A percentile compares a stretch with the other conserved stretches of the same genome.
phyloP scores from a whole-genome alignment of 2,888 invertebrate species.

The Thecophora atra region DNA sequence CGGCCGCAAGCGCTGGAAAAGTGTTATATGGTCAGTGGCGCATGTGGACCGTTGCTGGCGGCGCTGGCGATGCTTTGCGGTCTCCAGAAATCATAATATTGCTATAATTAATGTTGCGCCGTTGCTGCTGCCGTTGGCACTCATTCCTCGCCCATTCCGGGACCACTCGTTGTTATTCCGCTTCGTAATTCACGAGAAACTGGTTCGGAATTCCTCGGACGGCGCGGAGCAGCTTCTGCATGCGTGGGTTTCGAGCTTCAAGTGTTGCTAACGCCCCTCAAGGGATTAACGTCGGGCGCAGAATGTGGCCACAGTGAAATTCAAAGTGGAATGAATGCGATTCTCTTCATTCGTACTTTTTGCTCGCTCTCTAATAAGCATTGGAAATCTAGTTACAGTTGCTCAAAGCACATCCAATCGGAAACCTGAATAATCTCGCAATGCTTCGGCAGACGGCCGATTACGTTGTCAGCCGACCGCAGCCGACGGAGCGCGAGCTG shows the following conservation, averaged over 20 bases:
- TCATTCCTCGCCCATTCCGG: background rate
- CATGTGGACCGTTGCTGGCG: constrained; percentile 33
- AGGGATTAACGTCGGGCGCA: background rate
- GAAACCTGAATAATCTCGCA: constrained; percentile 15
- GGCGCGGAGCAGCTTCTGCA: constrained; percentile 14
- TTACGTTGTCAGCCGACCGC: background rate
- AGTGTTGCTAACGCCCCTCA: background rate
- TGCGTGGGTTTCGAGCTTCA: background rate
- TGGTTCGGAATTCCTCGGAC: constrained; percentile 37
- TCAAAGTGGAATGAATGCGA: background rate
- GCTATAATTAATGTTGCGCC: constrained; percentile 42
- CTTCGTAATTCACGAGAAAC: constrained; percentile 38
- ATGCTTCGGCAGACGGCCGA: background rate
- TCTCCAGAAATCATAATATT: constrained; percentile 38
- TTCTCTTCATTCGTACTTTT: background rate
- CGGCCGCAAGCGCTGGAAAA: constrained; percentile 33
- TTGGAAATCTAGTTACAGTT: no score
- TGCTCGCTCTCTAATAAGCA: background rate
- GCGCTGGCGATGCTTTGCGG: background rate
- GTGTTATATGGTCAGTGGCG: constrained; percentile 44
- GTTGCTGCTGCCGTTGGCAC: constrained; percentile 22
- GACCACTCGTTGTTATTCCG: constrained; percentile 1
- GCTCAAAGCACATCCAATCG: constrained; percentile 7
- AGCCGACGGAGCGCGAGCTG: background rate
- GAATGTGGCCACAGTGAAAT: background rate